These are phyloP conservation scores for Merodon equestris DNA, from an alignment of 2,888 invertebrate species.

Conservation along the genomic window DNA sequence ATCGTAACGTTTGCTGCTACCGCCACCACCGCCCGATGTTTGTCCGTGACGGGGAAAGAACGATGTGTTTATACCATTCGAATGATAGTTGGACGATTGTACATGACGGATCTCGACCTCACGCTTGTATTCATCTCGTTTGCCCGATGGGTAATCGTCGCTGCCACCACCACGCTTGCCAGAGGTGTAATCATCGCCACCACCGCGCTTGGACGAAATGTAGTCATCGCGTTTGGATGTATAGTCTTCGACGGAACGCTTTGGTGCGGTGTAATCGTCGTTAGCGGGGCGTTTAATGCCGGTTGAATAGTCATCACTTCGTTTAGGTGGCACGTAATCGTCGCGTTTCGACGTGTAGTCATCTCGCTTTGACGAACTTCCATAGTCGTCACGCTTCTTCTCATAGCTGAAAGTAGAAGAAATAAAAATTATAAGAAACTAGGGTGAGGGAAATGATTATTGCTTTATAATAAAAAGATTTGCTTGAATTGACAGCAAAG, in stretches of 20 bases:
- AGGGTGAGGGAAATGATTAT: neutral
- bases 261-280: conserved; percentile 74
- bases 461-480: neutral
- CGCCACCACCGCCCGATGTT: conserved; percentile 43
- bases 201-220: conserved; percentile 28
- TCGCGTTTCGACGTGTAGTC: conserved; percentile 73
- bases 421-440: neutral
- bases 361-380: conserved; percentile 70
- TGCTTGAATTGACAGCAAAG: neutral
- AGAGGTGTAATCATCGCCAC: conserved; percentile 70
- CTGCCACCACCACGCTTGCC: conserved; percentile 71
- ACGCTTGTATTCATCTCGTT: conserved; percentile 75
- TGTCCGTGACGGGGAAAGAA: conserved; percentile 53
- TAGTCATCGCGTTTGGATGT: conserved; percentile 73
- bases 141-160: conserved; percentile 71
- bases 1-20: conserved; percentile 76
- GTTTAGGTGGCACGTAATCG: conserved; percentile 73
- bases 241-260: conserved; percentile 72
- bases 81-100: conserved; percentile 72
- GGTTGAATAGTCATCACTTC: conserved; percentile 71
- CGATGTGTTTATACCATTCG: conserved; percentile 63
- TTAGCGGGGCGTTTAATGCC: conserved; percentile 73
- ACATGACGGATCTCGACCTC: conserved; percentile 77
- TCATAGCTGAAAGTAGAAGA: conserved; percentile 71
- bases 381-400: conserved; percentile 77